A percentile compares a stretch with the other conserved stretches of the same genome.
phyloP scores from a whole-genome alignment of 2,797 vertebrate species.

The Betta splendens region DNA sequence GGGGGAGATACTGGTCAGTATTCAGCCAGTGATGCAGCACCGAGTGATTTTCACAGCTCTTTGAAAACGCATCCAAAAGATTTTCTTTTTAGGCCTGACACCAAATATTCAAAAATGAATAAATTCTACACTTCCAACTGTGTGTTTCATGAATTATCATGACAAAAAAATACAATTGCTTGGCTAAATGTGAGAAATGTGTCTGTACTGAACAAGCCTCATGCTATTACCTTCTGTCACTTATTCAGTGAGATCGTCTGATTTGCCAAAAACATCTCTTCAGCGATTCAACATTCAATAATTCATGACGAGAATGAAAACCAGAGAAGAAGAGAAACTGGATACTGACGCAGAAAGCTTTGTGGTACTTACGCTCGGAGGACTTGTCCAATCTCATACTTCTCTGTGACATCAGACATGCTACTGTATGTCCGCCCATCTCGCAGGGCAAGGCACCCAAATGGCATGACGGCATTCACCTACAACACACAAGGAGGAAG shows the following conservation, averaged over 20 bases:
- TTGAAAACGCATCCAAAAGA: conserved; percentile 37
- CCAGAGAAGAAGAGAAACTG: background rate
- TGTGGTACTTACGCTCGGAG: conserved; percentile 85
- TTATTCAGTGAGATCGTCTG: conserved; percentile 22
- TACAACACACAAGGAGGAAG: conserved; percentile 51
- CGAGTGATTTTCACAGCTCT: conserved; percentile 31
- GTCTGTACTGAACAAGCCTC: conserved; percentile 16
- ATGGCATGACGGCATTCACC: conserved; percentile 88
- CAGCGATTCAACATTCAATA: conserved; percentile 18
- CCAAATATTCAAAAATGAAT: conserved; percentile 26
- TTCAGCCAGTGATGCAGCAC: conserved; percentile 22
- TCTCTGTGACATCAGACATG: conserved; percentile 87
- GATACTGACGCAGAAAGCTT: conserved; percentile 28
- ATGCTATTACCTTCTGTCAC: conserved; percentile 27
- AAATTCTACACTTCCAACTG: conserved; percentile 13
- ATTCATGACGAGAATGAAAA: conserved; percentile 38
- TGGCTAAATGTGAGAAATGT: conserved; percentile 21
- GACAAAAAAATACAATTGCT: conserved; percentile 27
- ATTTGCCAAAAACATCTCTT: conserved; percentile 38
- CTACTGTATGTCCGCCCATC: conserved; percentile 85
- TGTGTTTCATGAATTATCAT: conserved; percentile 16
- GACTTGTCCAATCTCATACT: conserved; percentile 89
- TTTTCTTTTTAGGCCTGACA: conserved; percentile 11
- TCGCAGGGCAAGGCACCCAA: conserved; percentile 89
- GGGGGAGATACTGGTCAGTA: conserved; percentile 17